Base-by-base conservation (phyloP, 2,888 invertebrate species). In the Apomyelois bistriatella region DNA sequence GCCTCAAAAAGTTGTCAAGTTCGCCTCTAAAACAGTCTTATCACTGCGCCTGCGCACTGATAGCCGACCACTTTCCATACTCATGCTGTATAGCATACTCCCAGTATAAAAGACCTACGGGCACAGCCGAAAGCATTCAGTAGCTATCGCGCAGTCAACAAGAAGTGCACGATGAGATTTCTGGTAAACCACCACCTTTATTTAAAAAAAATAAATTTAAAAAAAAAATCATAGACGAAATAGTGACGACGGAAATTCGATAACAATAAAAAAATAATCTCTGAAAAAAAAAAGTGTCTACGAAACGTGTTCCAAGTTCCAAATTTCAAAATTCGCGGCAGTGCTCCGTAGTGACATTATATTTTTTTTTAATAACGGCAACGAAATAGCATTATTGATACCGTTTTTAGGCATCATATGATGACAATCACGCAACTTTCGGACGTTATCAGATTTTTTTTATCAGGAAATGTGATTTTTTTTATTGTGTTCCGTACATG, bases 121-220 rank as follows among this genome's bases (percentile, higher is more conserved):
- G 58, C 54, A 62, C 59, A 60, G 62, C 61, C 58, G 51, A 75
- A 61, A 80, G 76, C 62, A 89, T 87, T 89, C 89, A 89, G 89
- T 89, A 89, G 89, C 89, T 85, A 75, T 77, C 85, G 79, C 73
- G 89, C 81, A 89, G 89, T 89, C 89, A 77, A 70, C 66, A 72
- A 80, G 89, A 89, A 89, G 87, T 89, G 81, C 89, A 89, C 72
- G 83, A 89, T 89, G 89, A 89, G 88, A 89, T 89, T 89, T 74
- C 86, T 89, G 88, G 88, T 89, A 84, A 72, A 76, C 68, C 57
- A 62, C 68, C 57, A 62, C 52, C 58, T 64, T 70, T 69, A 63
- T 67, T 41, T 68, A 60, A 55, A 59, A 56, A 56, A 56, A 48
- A 12, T 4, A 9, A 53, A 40, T 43, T 9, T 32, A 49, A 53